These are phyloP conservation scores for Sebastes minor DNA, from an alignment of 2,797 vertebrate genomes.

Conservation along the genomic window DNA sequence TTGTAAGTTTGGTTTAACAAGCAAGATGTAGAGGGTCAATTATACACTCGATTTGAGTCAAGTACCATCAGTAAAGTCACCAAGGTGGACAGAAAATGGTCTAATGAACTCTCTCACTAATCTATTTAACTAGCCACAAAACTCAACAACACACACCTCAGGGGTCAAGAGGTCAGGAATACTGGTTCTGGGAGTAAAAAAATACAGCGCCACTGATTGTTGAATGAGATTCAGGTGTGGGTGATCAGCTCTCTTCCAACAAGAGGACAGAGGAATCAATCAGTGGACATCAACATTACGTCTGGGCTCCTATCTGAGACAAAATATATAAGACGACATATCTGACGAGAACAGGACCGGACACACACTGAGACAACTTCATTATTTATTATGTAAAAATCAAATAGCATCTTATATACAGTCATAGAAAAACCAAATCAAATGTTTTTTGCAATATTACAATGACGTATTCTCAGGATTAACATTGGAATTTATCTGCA, in stretches of 20 bases:
- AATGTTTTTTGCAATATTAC: conserved; percentile 43
- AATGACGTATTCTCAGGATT: conserved; percentile 40
- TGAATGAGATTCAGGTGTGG: not conserved
- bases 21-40: not conserved
- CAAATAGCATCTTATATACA: conserved; percentile 66
- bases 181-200: not conserved
- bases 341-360: not conserved
- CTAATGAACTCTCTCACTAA: not conserved
- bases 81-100: not conserved
- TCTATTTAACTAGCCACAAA: not conserved
- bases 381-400: conserved; percentile 77
- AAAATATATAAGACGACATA: not conserved
- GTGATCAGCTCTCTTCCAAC: not conserved
- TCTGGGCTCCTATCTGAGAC: not conserved
- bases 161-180: not conserved
- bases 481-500: conserved; percentile 15
- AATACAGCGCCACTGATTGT: not conserved
- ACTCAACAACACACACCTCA: not conserved
- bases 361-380: conserved; percentile 14
- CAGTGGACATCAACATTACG: not conserved
- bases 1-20: not conserved
- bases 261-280: not conserved
- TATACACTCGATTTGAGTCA: not conserved
- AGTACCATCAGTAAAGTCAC: not conserved
- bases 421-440: conserved; percentile 58